A percentile compares a stretch with the other conserved stretches of the same genome.
Evolutionary conservation across 2,113 vertebrate genomes (phyloP).

Genomic region (Pavo muticus): DNA sequence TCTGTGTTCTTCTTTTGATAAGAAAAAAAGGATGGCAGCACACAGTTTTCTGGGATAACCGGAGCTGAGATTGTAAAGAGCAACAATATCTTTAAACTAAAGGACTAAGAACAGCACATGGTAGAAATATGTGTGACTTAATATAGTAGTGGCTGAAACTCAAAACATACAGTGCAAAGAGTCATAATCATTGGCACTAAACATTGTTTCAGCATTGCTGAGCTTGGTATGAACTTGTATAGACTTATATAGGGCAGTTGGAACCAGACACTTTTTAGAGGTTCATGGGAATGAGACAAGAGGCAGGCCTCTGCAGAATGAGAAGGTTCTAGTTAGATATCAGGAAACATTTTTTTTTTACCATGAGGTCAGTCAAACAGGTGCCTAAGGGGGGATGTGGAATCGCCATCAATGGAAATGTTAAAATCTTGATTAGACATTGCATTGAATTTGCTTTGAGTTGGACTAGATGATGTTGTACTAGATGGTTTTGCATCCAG

Average conservation of each 20-base stretch:
- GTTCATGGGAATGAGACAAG: neutral
- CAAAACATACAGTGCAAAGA: neutral
- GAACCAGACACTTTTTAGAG: neutral
- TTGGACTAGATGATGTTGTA: neutral
- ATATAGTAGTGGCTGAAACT: neutral
- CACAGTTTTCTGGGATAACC: neutral
- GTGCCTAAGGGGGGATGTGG: neutral
- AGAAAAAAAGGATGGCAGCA: neutral
- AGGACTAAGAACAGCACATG: neutral
- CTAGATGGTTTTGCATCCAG: too few relatives aligned
- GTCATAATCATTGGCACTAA: neutral
- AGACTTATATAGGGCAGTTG: neutral
- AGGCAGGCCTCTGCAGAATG: neutral
- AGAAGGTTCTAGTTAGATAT: neutral
- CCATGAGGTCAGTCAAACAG: neutral
- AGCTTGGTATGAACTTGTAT: neutral
- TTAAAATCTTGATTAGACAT: neutral
- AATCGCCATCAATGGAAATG: accelerated
- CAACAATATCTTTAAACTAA: neutral
- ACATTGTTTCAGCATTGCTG: neutral
- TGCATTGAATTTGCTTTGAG: neutral
- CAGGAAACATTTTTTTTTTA: neutral
- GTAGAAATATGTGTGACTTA: neutral
- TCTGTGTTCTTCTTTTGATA: neutral
- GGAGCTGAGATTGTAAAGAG: neutral